Base-by-base conservation (phyloP, 2,888 invertebrate species). In the Ecliptopera silaceata region DNA sequence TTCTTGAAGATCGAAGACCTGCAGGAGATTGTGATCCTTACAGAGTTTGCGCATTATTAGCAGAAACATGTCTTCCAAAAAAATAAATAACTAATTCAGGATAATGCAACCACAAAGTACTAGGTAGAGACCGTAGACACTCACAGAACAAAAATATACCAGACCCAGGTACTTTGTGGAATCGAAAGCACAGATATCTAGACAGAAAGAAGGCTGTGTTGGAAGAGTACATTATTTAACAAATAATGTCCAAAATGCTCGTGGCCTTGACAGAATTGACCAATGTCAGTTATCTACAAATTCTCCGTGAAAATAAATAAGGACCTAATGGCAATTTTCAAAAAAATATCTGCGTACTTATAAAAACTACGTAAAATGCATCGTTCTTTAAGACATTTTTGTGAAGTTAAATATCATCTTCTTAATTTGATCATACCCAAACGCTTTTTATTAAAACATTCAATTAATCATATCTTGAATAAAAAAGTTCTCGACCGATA, bases 1-100 rank as follows among this genome's bases (percentile, higher is more conserved):
- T 98, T 80, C 92, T 99, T 65, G 99, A 99, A 88, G 98, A 99
- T 88, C 93, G 98, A 63, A 93, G 98, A 74, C 97, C 98, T 22
- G 94, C 97, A 59, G 97, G 97, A 53, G 97, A 98, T 83, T 97
- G 97, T 86, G 98, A 98, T 89, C 97, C 98, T 0, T 98, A 98
- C 34, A 74, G 82, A 73, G 82, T 89, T 11, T 88, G 88, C 68
- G 72, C 84, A 42, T 61, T 96, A 93, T 74, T 89, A 17, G 85
- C 81, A 42, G 83, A 85, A 73, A 81, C 83, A 20, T 75, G 82
- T 62, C 42, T 70, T 31, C 26, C 26, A 8, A 26, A 26, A 26
- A 26, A 41, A 42, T 22, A 45, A 55, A 10, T 41, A 46, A 38
- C 20, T 8, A n/a, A 12, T 0, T 18, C 4, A 5, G 13, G 13